Base-by-base conservation (phyloP, 2,888 invertebrate genomes). In the Tubulanus polymorphus region DNA sequence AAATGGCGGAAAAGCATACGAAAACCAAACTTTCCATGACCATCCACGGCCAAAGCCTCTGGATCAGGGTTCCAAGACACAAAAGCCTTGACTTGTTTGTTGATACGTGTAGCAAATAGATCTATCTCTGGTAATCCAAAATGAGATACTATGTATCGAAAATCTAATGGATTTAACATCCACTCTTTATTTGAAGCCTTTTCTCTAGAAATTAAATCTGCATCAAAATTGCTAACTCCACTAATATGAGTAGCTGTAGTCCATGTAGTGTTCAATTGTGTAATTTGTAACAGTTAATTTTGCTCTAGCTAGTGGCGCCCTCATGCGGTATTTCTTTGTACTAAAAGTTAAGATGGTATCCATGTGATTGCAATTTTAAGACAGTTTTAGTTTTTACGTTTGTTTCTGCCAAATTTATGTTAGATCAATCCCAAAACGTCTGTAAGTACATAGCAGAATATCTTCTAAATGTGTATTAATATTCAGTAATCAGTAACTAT, bases 51-150 rank as follows among this genome's bases (percentile, higher is more conserved):
- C 20, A 18, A 30, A 12, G 50, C 50, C 6, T 49, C 6, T 6
- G 50, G 50, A 23, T 49, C 50, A 20, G 32, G 50, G 6, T 20
- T 32, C 50, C 48, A 48, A 25, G 48, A 15, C 15, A 48, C 26
- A 48, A 27, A 48, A 18, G 23, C 8, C 15, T 8, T 8, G 18
- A 25, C 12, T 32, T 56, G 35, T 10, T 26, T 32, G 32, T 53
- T 56, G 2, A 53, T 12, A 20, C 53, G 2, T 1, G 53, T 46
- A 23, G 50, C 56, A 53, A 56, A 56, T 29, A 56, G 23, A 30
- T 50, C 53, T 1, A 53, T 1, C 8, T 15, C 10, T 2, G 51
- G 51, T 1, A 18, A 29, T 15, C 29, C 30, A 6, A n/a, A 10
- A 5, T 47, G 26, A 20, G 12, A 12, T 35, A 20, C n/a, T 32